Percentiles rank a stretch among this genome's conserved stretches.
phyloP scores from a whole-genome alignment of 2,888 invertebrate species.

The Lottia gigantea region DNA sequence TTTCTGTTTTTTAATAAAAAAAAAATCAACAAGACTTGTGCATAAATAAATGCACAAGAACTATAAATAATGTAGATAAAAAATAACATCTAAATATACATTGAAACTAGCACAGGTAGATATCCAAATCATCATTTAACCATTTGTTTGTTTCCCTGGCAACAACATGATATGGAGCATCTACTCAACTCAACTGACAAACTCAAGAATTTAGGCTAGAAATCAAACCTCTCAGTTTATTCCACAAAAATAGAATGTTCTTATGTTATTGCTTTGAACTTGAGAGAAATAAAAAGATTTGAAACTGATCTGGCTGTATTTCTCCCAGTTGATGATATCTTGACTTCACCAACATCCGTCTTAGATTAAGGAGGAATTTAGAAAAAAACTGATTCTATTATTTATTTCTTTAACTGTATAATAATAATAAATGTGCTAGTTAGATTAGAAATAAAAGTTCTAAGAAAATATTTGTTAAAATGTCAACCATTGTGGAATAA shows the following conservation, averaged over 20 bases:
- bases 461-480: too few species aligned
- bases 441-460: too few species aligned
- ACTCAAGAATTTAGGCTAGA: conserved; percentile 9
- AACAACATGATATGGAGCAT: conserved; percentile 22
- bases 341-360: too few species aligned
- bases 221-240: conserved; percentile 1
- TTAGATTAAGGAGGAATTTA: too few species aligned
- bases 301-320: conserved; percentile 7
- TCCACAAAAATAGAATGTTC: conserved; percentile 7
- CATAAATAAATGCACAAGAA: too few species aligned
- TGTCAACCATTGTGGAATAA: too few species aligned
- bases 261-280: conserved; percentile 11
- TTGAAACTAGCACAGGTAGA: conserved; percentile 4
- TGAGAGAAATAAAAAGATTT: background rate
- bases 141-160: conserved; percentile 19
- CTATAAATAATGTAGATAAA: too few species aligned
- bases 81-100: background rate
- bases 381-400: too few species aligned
- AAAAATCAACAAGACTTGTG: too few species aligned
- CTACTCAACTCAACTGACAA: conserved; percentile 4
- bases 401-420: too few species aligned
- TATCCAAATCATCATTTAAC: conserved; percentile 20
- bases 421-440: too few species aligned
- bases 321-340: background rate
- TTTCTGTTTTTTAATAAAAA: too few species aligned